Percentiles rank a stretch among this genome's conserved stretches.
These are phyloP conservation scores for Sorex araneus DNA, from an alignment of 2,113 vertebrate genomes.

Conservation along the genomic window DNA sequence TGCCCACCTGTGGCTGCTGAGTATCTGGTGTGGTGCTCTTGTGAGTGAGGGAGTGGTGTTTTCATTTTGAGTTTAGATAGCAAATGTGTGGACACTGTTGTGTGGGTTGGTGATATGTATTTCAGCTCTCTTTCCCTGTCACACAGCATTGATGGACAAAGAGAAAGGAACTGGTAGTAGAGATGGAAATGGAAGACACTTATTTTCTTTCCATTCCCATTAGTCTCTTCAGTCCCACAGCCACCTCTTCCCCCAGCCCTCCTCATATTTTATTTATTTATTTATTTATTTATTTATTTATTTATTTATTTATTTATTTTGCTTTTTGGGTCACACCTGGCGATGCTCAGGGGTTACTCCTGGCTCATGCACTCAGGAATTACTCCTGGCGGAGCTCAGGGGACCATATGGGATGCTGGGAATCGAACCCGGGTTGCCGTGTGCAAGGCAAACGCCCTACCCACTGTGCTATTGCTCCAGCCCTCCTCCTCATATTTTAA, in stretches of 20 bases:
- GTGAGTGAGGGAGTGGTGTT: not conserved
- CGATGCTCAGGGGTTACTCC: too few relatives aligned
- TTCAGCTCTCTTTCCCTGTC: rapidly evolving
- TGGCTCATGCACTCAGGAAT: too few relatives aligned
- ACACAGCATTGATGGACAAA: not conserved
- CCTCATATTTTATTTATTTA: not conserved
- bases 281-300: too few relatives aligned
- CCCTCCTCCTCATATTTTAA: not conserved
- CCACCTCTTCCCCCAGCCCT: not conserved
- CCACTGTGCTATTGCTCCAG: too few relatives aligned
- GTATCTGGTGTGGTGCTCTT: not conserved
- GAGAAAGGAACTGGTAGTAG: not conserved
- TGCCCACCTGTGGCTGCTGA: not conserved
- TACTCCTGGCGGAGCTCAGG: too few relatives aligned
- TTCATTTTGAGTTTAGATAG: not conserved
- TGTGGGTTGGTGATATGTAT: not conserved
- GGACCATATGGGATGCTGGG: too few relatives aligned
- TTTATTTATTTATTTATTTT: too few relatives aligned
- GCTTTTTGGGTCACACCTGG: too few relatives aligned
- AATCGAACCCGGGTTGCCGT: too few relatives aligned
- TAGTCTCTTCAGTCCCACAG: not conserved
- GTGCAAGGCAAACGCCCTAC: too few relatives aligned
- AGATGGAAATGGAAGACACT: not conserved
- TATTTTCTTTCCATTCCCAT: not conserved
- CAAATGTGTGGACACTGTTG: not conserved